These are phyloP conservation scores for Calvadosia cruxmelitensis DNA, from an alignment of 30 jellyfish, hydroid and myxozoan genomes.

Conservation along the genomic window DNA sequence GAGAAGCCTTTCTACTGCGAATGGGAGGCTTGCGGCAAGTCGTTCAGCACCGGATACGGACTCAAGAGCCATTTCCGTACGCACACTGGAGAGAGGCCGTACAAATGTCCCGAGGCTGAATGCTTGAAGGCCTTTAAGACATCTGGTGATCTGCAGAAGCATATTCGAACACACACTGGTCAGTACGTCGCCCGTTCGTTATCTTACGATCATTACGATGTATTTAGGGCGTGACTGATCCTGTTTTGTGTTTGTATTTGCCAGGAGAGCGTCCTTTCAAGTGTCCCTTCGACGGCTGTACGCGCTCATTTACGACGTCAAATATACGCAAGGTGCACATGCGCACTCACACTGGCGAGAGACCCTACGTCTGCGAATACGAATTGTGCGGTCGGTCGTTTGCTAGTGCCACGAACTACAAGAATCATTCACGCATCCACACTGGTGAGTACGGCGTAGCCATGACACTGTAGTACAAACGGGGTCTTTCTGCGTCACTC, in stretches of 20 bases:
- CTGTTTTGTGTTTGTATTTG: not conserved
- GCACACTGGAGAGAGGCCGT: slow-evolving; percentile 95
- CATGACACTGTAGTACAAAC: no score
- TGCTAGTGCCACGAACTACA: slow-evolving; percentile 95
- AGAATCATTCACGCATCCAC: slow-evolving; percentile 86
- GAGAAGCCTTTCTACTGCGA: slow-evolving; percentile 90
- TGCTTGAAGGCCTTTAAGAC: slow-evolving; percentile 92
- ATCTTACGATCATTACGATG: not conserved
- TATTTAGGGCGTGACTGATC: not conserved
- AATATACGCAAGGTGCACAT: slow-evolving; percentile 86
- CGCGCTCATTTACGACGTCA: slow-evolving; percentile 86
- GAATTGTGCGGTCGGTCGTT: slow-evolving; percentile 84
- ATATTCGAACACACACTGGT: slow-evolving; percentile 97
- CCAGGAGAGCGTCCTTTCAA: slow-evolving; percentile 89
- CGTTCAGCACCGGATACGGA: slow-evolving; percentile 98
- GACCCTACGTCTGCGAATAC: slow-evolving; percentile 85
- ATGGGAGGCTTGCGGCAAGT: slow-evolving; percentile 90
- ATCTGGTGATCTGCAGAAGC: slow-evolving; percentile 96
- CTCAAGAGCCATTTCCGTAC: slow-evolving; percentile 91
- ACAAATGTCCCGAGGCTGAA: slow-evolving; percentile 70
- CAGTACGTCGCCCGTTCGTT: not conserved
- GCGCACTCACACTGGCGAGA: slow-evolving; percentile 94
- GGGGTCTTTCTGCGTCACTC: not conserved
- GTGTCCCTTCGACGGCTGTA: slow-evolving; percentile 82
- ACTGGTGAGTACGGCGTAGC: slow-evolving; percentile 83